Evolutionary conservation across 2,113 vertebrate species (phyloP).

Genomic region (Dendropsophus ebraccatus): DNA sequence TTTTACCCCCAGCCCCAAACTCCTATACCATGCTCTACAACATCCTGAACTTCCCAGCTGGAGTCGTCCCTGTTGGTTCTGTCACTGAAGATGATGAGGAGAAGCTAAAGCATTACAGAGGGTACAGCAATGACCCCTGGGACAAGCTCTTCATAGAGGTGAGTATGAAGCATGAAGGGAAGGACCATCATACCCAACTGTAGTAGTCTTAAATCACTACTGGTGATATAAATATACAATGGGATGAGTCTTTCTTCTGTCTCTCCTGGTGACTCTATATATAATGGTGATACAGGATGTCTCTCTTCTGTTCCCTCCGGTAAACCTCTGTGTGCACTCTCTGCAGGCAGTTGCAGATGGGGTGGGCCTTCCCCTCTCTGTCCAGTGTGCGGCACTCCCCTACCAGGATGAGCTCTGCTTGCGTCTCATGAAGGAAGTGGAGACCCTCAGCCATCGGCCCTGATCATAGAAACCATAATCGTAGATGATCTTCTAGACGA

Average conservation of each 20-base stretch:
- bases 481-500: too few relatives aligned
- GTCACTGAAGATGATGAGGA: conserved; percentile 83
- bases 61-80: conserved; percentile 81
- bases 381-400: conserved; percentile 77
- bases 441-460: conserved; percentile 71
- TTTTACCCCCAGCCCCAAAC: conserved; percentile 65
- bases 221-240: not conserved
- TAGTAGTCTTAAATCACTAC: not conserved
- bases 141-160: conserved; percentile 79
- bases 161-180: not conserved
- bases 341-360: conserved; percentile 50
- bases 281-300: too few relatives aligned
- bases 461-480: too few relatives aligned
- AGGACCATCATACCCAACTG: too few relatives aligned
- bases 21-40: conserved; percentile 81
- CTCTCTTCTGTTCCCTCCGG: not conserved
- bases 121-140: conserved; percentile 75
- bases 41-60: conserved; percentile 81
- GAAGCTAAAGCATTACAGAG: conserved; percentile 75
- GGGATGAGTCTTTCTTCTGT: too few relatives aligned
- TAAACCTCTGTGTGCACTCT: not conserved
- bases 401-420: conserved; percentile 83
- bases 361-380: conserved; percentile 68
- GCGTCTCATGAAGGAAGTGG: conserved; percentile 78
- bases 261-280: not conserved